Base-by-base conservation (phyloP, 2,113 vertebrate species). In the Austrofundulus limnaeus region DNA sequence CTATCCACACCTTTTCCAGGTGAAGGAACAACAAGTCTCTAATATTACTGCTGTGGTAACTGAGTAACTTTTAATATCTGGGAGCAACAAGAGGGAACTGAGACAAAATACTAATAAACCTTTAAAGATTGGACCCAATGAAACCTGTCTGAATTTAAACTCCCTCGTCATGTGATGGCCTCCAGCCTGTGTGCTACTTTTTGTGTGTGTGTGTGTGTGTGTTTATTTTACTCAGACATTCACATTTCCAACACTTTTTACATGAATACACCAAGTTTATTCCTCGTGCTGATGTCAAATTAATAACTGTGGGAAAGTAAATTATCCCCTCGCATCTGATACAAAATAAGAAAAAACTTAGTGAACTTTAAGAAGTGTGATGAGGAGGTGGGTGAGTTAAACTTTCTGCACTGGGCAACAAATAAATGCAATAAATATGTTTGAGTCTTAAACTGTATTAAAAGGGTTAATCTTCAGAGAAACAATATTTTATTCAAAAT, bases 71-170 rank as follows among this genome's bases (percentile, higher is more conserved):
- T 80, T 72, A 80, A 78, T 80, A 80, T 70, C 84, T 84, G 66
- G 78, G 70, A 84, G 79, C 72, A 77, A 66, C 66, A 67, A 62
- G 42, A 39, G 53, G 67, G 56, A 41, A 59, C 75, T 78, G 75
- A 73, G 83, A 82, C 77, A 80, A 80, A 72, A 84, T 75, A 73
- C 77, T 84, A 85, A 84, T 85, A 72, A 69, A 83, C 71, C 76
- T 81, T 78, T 41, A 56, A 63, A 66, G 51, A 57, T 48, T 77
- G 72, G 46, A 25, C 55, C 50, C 59, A 55, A 79, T 17, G 2
- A 43, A 56, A 61, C 16, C 34, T 57, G 51, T 63, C 24, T 49
- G 63, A 70, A 52, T 80, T 77, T 75, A 25, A 61, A 66, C 60
- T 67, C 64, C 47, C 63, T 65, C 70, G 51, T n/a, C 60, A 52